Evolutionary conservation across 1,140 invertebrate species (phyloP).

Genomic region (Bombus waltoni): DNA sequence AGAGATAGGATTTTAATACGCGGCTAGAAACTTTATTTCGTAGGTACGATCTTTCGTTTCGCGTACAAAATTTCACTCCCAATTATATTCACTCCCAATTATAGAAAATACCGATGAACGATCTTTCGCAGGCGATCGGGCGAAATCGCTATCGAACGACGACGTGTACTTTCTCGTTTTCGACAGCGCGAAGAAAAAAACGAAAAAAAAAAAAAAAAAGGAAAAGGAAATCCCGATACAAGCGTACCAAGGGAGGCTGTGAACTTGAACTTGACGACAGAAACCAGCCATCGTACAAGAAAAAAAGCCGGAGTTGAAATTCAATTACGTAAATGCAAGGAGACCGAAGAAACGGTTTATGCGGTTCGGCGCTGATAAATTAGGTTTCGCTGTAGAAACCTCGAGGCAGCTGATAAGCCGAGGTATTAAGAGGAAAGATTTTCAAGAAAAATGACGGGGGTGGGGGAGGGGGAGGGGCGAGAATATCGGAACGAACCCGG

Average conservation of each 20-base stretch:
- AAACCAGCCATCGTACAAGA: background rate
- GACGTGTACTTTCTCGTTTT: background rate
- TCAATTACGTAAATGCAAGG: conserved; percentile 53
- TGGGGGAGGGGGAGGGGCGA: too few relatives aligned
- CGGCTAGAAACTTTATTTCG: background rate
- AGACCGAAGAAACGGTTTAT: background rate
- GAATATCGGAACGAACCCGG: background rate
- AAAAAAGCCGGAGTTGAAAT: conserved; percentile 25
- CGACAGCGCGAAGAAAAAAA: too few relatives aligned
- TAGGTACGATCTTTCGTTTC: background rate
- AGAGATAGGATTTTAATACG: too few relatives aligned
- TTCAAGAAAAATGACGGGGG: background rate
- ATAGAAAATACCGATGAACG: too few relatives aligned
- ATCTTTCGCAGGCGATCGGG: background rate
- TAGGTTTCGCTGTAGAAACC: conserved; percentile 23
- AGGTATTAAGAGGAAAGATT: background rate
- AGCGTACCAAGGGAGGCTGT: background rate
- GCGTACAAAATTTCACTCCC: too few relatives aligned
- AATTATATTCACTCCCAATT: too few relatives aligned
- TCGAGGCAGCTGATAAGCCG: background rate
- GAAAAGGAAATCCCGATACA: background rate
- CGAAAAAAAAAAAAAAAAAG: too few relatives aligned
- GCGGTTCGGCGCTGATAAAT: conserved; percentile 9
- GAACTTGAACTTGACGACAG: conserved; percentile 50
- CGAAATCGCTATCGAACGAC: background rate